Conservation (phyloP, 2,113 vertebrate species). For the Brachirus orientalis region DNA sequence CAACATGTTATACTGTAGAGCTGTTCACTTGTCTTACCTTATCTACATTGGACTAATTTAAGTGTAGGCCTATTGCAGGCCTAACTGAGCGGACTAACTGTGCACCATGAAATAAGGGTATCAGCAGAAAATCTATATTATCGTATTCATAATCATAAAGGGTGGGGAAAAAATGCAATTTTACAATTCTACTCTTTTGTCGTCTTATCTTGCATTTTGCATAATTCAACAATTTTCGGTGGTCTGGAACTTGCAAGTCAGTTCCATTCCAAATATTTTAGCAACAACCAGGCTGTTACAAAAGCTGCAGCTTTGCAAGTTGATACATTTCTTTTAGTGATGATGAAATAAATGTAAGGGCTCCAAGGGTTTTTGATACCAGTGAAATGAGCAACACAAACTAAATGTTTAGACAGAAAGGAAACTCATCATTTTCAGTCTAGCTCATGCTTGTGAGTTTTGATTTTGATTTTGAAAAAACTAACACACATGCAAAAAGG, state of each 20-base stretch:
- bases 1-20: constrained; percentile 26
- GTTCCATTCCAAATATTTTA: not conserved
- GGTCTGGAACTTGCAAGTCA: not conserved
- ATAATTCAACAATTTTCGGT: constrained; percentile 7
- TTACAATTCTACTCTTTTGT: not conserved
- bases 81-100: not conserved
- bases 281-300: not conserved
- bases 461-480: too few relatives aligned
- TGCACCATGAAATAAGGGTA: not conserved
- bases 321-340: not conserved
- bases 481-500: too few relatives aligned
- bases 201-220: not conserved
- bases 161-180: not conserved
- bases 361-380: not conserved
- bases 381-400: constrained; percentile 10
- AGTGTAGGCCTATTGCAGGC: constrained; percentile 3
- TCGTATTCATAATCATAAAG: constrained; percentile 1
- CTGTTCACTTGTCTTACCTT: constrained; percentile 28
- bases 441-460: too few relatives aligned
- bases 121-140: constrained; percentile 2
- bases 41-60: constrained; percentile 40
- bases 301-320: not conserved
- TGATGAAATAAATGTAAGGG: not conserved
- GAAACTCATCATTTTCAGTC: too few relatives aligned
- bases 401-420: constrained; percentile 8